Evolutionary conservation across 2,888 invertebrate species (phyloP), one percentile per base, ranked within the genome.

Genomic region (Exephanes ischioxanthus): DNA sequence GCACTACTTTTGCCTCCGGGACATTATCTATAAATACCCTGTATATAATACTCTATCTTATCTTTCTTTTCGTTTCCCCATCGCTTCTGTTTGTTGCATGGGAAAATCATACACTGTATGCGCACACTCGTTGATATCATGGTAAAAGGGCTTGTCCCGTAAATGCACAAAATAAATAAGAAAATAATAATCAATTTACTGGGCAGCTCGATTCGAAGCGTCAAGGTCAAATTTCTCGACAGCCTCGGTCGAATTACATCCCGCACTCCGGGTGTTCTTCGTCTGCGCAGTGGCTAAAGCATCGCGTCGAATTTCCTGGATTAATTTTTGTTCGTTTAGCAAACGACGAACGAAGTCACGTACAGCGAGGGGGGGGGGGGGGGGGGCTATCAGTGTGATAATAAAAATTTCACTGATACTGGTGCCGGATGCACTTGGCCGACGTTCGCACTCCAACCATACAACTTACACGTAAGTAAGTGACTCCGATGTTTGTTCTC

Each of bases 321-420:
- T 58, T 58, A 26, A 58, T 58, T 58, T 22, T 26, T 51, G 30
- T 51, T 63, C 16, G 26, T 33, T 63, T 33, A 5, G 7, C 33
- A 66, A 61, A 68, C 78, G 70, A 19, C 37, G 16, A 16, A 26
- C 41, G 33, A 55, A 37, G 58, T 71, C 72, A 79, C 79, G 71
- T 71, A 71, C 58, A 16, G 41, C 3, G 41, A 37, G 6, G 1
- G 9, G 11, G 11, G 41, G 9, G 41, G 41, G 9, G 41, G 66
- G 2, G 45, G 3, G 1, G 16, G 19, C 3, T 19, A 14, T 30
- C 79, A 30, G 26, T 45, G 58, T 41, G 79, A 72, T 72, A 63
- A 71, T 37, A 58, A n/a, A 79, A 72, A 51, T 82, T 70, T 51
- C 63, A 78, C 41, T 41, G 73, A 72, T 67, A 85, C 70, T 78